Evolutionary conservation across 2,888 invertebrate genomes (phyloP).

Genomic region (Myopa tessellatipennis): DNA sequence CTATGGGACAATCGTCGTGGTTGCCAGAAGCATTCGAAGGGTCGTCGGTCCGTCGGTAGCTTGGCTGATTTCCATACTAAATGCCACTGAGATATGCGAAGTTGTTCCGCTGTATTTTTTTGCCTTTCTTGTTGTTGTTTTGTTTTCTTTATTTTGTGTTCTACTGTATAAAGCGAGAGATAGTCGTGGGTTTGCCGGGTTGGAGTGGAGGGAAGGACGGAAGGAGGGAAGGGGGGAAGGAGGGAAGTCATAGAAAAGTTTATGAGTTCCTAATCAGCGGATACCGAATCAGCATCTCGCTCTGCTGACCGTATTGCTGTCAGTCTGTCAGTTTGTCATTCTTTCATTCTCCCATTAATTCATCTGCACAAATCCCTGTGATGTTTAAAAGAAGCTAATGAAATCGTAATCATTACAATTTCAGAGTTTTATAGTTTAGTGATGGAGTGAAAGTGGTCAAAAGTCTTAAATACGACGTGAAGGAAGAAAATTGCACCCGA

Average conservation of each 20-base stretch:
- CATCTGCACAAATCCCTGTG: not conserved
- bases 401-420: not conserved
- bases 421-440: too few species aligned
- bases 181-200: not conserved
- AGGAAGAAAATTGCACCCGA: too few species aligned
- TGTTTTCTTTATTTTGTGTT: too few species aligned
- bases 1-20: not conserved
- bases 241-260: not conserved
- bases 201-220: too few species aligned
- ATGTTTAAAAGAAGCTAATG: not conserved
- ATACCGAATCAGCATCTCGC: not conserved
- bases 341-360: not conserved
- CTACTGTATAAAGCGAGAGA: not conserved
- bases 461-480: too few species aligned
- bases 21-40: slow-evolving; percentile 11
- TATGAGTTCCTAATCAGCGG: not conserved
- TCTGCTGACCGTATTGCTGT: too few species aligned
- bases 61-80: slow-evolving; percentile 2
- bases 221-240: not conserved
- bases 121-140: not conserved
- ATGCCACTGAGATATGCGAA: not conserved
- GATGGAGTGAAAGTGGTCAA: too few species aligned
- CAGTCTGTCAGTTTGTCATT: not conserved
- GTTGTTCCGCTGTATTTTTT: not conserved
- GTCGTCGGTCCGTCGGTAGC: not conserved